Conservation (phyloP, 2,888 invertebrate species). For the Saturnia pavonia region DNA sequence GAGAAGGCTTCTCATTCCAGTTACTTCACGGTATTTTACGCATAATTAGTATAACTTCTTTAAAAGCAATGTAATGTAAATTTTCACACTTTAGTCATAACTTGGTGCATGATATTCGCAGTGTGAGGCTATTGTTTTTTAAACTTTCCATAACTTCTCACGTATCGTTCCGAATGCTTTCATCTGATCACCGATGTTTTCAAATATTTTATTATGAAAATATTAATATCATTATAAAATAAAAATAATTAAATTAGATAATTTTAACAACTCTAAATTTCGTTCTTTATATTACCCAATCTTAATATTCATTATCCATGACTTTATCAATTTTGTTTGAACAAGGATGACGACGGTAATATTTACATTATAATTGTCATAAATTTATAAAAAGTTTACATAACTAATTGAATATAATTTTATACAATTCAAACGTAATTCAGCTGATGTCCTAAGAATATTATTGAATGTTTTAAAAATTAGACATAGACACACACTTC, state of each 20-base stretch:
- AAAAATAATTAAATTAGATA: background rate
- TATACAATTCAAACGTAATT: background rate
- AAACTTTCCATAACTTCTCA: constrained; percentile 62
- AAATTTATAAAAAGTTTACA: background rate
- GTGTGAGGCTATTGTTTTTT: constrained; percentile 50
- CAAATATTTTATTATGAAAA: background rate
- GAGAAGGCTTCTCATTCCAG: background rate
- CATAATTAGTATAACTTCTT: background rate
- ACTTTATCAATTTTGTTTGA: background rate
- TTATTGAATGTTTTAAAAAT: background rate
- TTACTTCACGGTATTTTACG: background rate
- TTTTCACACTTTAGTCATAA: constrained; percentile 14
- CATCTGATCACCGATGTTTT: constrained; percentile 17
- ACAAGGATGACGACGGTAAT: background rate
- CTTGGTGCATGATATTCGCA: constrained; percentile 12
- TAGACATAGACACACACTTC: background rate
- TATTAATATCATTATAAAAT: background rate
- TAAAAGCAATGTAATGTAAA: background rate
- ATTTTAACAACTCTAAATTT: background rate
- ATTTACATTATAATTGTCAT: background rate
- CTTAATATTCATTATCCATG: background rate
- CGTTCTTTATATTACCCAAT: background rate
- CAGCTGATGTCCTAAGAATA: background rate
- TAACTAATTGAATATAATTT: background rate
- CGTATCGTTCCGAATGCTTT: constrained; percentile 34